phyloP scores from a whole-genome alignment of 2,888 invertebrate species.

The Eilema caniola region DNA sequence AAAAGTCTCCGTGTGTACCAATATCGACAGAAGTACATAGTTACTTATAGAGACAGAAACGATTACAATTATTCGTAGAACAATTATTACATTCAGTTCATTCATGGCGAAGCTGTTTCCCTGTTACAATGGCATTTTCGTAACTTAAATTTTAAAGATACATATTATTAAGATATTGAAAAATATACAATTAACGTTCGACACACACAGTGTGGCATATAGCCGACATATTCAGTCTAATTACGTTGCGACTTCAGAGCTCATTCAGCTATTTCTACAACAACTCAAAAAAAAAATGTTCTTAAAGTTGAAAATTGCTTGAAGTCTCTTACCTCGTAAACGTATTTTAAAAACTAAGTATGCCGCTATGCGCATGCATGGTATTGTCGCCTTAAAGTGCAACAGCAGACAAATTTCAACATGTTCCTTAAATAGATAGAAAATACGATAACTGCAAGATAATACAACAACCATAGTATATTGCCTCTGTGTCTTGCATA shows the following conservation, averaged over 20 bases:
- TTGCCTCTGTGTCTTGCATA: conserved; percentile 1
- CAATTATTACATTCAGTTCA: conserved; percentile 21
- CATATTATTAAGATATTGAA: conserved; percentile 16
- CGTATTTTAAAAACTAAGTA: conserved; percentile 3
- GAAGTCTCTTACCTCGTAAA: not conserved
- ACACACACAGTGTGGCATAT: conserved; percentile 5
- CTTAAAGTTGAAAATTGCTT: conserved; percentile 1
- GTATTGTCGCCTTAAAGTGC: conserved; percentile 2
- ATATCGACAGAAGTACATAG: conserved; percentile 27
- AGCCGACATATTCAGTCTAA: conserved; percentile 17
- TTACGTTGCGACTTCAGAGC: not conserved
- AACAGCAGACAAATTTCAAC: conserved; percentile 3
- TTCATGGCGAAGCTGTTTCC: conserved; percentile 22
- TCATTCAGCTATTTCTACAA: conserved; percentile 6
- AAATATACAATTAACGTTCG: conserved; percentile 20
- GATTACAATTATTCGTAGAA: conserved; percentile 35
- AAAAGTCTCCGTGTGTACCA: conserved; percentile 25
- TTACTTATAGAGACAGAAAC: conserved; percentile 38
- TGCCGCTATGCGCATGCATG: conserved; percentile 5
- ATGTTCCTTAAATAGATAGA: not conserved
- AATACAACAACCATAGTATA: not conserved
- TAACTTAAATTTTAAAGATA: conserved; percentile 24
- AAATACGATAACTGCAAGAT: not conserved
- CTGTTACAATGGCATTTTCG: conserved; percentile 26
- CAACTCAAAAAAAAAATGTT: not conserved